These are phyloP conservation scores for Lasiurus cinereus DNA, from an alignment of 2,113 vertebrate genomes.

Conservation along the genomic window DNA sequence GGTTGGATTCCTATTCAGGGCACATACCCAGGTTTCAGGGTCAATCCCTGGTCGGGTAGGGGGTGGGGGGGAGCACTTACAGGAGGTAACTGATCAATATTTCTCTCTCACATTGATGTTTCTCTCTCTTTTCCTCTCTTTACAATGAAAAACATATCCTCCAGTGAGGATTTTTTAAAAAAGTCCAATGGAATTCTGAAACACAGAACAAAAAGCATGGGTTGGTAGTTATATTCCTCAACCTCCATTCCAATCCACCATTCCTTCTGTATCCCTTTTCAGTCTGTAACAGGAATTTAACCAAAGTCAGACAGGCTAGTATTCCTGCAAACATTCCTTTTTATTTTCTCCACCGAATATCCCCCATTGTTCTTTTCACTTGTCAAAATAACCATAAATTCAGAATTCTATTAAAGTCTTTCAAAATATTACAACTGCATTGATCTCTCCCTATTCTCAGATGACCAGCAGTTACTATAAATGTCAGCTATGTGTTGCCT, in stretches of 20 bases:
- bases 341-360: constrained; percentile 32
- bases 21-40: too few relatives aligned
- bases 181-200: neutral
- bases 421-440: neutral
- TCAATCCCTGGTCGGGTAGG: too few relatives aligned
- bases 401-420: neutral
- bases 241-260: neutral
- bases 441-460: neutral
- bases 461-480: neutral
- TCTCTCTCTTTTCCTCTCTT: neutral
- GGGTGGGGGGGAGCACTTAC: too few relatives aligned
- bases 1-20: neutral
- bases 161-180: neutral
- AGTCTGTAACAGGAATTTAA: neutral
- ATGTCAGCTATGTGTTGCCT: neutral
- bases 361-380: neutral
- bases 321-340: neutral
- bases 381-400: constrained; percentile 35
- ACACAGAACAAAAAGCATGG: neutral
- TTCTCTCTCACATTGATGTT: neutral
- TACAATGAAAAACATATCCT: neutral
- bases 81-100: neutral
- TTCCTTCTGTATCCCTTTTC: neutral
- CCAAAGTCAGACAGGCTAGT: neutral
- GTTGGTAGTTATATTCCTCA: neutral